Base-by-base conservation (phyloP, 2,113 vertebrate species). In the Strigops habroptila region DNA sequence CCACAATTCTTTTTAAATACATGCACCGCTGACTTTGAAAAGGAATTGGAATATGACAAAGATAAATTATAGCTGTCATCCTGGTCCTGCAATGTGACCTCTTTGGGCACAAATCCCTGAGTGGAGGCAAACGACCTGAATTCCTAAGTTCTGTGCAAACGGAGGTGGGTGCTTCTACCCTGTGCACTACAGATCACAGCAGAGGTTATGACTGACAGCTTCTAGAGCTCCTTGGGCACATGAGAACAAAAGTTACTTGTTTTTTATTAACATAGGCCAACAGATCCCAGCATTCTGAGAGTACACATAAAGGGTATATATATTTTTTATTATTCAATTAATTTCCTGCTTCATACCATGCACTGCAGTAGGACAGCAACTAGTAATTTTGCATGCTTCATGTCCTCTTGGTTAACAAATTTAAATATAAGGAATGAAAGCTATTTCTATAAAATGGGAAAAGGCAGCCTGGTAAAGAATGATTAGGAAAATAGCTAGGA, bases 51-150 rank as follows among this genome's bases (percentile, higher is more conserved):
- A 49, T 39, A 65, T 49, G 51, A 81, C 44, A 49, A 31, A 80
- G 63, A 75, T 14, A 85, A 88, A 51, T 19, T 24, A 43, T 14
- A 62, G 51, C 14, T 85, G 31, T 55, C 64, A 85, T 15, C 21
- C 64, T 71, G 59, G 48, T 77, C 27, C 63, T 91, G 39, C 17
- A 43, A 49, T 1, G 4, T 25, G 9, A 17, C 43, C 33, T 52
- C 46, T 62, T 74, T 0, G 1, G 33, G 43, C 49, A 46, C 11
- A 43, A 18, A 12, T 17, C 35, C 21, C 51, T 23, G 23, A 0
- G 0, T 18, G 44, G 22, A 76, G 18, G 35, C 44, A 76, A 70
- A 64, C 11, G 10, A 68, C 24, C 48, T 3, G 8, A 82, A 39
- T 43, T 62, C 52, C 30, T 5, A 14, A 90, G 41, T 43, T 70